These are phyloP conservation scores for Melanerpes aurifrons DNA, from an alignment of 2,113 vertebrate species.

Conservation along the genomic window DNA sequence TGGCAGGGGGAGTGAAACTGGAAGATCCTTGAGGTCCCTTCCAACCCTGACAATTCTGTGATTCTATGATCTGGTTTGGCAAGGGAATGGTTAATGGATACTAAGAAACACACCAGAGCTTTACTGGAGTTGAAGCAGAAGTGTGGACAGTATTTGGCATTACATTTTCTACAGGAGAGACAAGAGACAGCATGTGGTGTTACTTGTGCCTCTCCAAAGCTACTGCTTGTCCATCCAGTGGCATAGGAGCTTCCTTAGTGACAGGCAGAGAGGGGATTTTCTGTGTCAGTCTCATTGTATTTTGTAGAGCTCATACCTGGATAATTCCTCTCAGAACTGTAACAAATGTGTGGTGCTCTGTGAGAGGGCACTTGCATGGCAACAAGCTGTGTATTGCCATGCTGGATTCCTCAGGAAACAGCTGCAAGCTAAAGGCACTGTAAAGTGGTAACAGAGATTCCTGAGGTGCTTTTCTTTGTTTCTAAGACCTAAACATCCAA, in stretches of 20 bases:
- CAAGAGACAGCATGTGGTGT: background rate
- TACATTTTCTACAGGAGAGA: background rate
- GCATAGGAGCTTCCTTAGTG: background rate
- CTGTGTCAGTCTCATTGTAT: background rate
- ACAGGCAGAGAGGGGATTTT: background rate
- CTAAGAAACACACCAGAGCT: background rate
- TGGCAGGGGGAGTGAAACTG: too few species aligned
- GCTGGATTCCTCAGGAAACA: background rate
- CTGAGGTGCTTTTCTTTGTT: background rate
- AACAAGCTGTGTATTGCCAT: background rate
- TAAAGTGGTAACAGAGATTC: background rate
- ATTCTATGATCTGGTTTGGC: background rate
- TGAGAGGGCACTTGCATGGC: background rate
- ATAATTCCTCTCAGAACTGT: background rate
- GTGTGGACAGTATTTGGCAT: background rate
- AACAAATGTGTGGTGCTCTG: background rate
- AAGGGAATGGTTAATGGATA: background rate
- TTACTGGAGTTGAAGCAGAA: background rate
- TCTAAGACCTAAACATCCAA: background rate
- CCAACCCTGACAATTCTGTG: too few species aligned
- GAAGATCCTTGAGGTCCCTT: too few species aligned
- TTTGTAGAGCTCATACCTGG: background rate
- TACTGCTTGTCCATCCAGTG: background rate
- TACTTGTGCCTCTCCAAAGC: background rate
- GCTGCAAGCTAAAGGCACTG: background rate